A percentile compares a stretch with the other conserved stretches of the same genome.
Conservation (phyloP, 2,797 vertebrate genomes). For the Pangasius macronema region DNA sequence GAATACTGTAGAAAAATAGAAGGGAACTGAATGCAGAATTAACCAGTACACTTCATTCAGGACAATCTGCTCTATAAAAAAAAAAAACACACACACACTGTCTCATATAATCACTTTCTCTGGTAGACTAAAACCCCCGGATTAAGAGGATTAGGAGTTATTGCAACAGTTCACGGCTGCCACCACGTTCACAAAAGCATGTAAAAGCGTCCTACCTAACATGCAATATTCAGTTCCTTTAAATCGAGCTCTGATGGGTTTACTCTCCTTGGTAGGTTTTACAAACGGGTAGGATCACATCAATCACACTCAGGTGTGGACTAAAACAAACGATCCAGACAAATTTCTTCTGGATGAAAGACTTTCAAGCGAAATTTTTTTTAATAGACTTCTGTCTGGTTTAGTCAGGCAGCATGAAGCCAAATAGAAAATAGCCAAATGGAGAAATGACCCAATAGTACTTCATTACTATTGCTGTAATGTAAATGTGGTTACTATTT, state of each 20-base stretch:
- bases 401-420: not conserved
- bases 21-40: not conserved
- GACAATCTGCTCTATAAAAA: not conserved
- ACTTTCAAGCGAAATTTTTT: not conserved
- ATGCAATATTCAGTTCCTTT: not conserved
- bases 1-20: constrained; percentile 57
- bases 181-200: not conserved
- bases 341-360: not conserved
- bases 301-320: not conserved
- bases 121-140: not conserved
- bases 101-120: not conserved
- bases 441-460: not conserved
- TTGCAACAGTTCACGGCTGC: not conserved
- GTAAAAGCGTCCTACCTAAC: not conserved
- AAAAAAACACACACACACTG: not conserved
- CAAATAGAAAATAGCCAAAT: not conserved
- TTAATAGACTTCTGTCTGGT: not conserved
- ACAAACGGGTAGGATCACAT: not conserved
- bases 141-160: constrained; percentile 1
- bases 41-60: not conserved
- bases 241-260: not conserved
- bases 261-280: not conserved
- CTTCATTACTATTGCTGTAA: not conserved
- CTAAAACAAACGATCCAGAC: not conserved
- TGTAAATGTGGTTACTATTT: not conserved